Evolutionary conservation across 2,797 vertebrate genomes (phyloP).

Genomic region (Borostomias antarcticus): DNA sequence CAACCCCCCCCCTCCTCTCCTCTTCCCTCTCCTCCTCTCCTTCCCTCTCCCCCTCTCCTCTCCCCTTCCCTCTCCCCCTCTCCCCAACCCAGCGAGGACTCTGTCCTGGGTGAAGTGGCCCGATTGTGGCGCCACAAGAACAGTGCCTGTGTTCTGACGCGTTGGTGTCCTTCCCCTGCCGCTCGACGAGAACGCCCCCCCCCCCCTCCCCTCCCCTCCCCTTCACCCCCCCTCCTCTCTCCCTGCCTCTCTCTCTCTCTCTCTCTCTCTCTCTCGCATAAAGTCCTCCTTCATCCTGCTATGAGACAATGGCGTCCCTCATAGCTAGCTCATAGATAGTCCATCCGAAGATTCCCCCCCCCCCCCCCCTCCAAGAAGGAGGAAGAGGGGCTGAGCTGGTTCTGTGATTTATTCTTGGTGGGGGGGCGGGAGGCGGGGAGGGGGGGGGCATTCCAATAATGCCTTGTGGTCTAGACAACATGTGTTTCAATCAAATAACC

Average conservation of each 20-base stretch:
- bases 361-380: too few species aligned
- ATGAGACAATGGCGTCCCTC: slow-evolving; percentile 53
- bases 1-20: slow-evolving; percentile 9
- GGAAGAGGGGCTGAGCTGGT: slow-evolving; percentile 29
- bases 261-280: slow-evolving; percentile 22
- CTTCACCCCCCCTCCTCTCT: background rate
- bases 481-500: slow-evolving; percentile 51
- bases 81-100: slow-evolving; percentile 29
- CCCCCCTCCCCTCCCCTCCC: slow-evolving; percentile 5
- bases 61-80: too few species aligned
- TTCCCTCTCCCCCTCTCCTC: slow-evolving; percentile 10
- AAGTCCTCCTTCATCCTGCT: slow-evolving; percentile 46
- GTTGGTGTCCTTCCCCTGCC: slow-evolving; percentile 62
- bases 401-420: slow-evolving; percentile 51
- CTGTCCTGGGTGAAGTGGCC: slow-evolving; percentile 33
- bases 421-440: slow-evolving; percentile 49
- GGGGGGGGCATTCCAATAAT: slow-evolving; percentile 49
- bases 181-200: slow-evolving; percentile 24
- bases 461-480: slow-evolving; percentile 52
- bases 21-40: slow-evolving; percentile 1
- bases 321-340: slow-evolving; percentile 37
- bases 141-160: slow-evolving; percentile 44
- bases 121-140: slow-evolving; percentile 54
- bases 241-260: slow-evolving; percentile 17
- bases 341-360: slow-evolving; percentile 43